A percentile compares a stretch with the other conserved stretches of the same genome.
Evolutionary conservation across 2,797 vertebrate species (phyloP).

Genomic region (Clamator glandarius): DNA sequence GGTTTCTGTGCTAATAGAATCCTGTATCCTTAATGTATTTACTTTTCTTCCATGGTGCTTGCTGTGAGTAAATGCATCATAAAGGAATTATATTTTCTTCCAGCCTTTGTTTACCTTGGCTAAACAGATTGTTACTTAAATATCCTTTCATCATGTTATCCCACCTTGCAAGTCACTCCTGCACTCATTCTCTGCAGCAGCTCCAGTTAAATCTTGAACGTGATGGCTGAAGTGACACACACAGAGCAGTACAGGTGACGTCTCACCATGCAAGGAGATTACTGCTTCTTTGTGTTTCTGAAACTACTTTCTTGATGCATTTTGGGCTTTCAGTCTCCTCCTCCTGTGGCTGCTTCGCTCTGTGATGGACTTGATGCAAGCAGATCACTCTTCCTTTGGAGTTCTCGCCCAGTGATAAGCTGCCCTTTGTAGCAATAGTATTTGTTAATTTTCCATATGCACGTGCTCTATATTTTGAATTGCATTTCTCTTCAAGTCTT

Average conservation of each 20-base stretch:
- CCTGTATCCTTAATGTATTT: background rate
- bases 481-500: background rate
- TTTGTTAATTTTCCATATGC: background rate
- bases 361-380: background rate
- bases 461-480: background rate
- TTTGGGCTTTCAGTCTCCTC: background rate
- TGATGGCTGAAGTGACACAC: background rate
- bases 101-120: slow-evolving; percentile 11
- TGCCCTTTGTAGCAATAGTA: background rate
- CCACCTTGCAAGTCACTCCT: background rate
- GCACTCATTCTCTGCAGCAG: background rate
- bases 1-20: background rate
- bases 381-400: background rate
- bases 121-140: background rate
- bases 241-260: background rate
- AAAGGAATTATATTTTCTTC: slow-evolving; percentile 30
- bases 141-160: background rate
- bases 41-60: background rate
- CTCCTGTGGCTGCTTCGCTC: accelerated
- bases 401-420: background rate
- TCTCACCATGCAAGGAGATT: background rate
- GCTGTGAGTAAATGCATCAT: background rate
- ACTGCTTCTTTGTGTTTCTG: background rate
- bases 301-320: background rate
- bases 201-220: background rate